phyloP scores from a whole-genome alignment of 2,888 invertebrate species.

The Caenorhabditis sp. region DNA sequence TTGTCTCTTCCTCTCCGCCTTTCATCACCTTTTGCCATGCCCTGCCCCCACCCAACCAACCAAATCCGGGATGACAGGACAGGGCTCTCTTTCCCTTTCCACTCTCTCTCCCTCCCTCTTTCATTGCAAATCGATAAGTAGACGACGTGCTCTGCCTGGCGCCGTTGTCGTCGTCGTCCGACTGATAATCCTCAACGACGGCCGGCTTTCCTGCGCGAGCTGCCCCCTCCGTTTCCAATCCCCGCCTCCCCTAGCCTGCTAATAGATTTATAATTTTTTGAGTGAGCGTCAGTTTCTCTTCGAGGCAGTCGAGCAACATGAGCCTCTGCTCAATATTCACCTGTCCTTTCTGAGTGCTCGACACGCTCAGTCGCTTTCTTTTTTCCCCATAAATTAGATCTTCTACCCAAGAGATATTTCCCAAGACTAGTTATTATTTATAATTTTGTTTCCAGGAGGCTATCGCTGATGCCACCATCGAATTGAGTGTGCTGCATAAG shows the following conservation, averaged over 20 bases:
- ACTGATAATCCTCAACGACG: constrained; percentile 42
- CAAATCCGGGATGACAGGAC: constrained; percentile 33
- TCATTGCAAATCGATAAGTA: constrained; percentile 44
- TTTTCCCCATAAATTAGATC: constrained; percentile 1
- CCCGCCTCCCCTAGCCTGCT: constrained; percentile 28
- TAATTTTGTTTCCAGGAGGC: constrained; percentile 61
- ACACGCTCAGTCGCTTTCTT: constrained; percentile 5
- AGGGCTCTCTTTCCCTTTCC: constrained; percentile 17
- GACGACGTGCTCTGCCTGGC: constrained; percentile 22
- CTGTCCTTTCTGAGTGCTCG: constrained; percentile 21
- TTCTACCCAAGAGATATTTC: too few relatives aligned
- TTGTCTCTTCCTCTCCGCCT: constrained; percentile 6
- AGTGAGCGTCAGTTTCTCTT: constrained; percentile 5
- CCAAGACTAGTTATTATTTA: too few relatives aligned
- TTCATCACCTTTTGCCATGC: constrained; percentile 8
- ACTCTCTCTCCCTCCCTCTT: constrained; percentile 14
- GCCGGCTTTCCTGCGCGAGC: constrained; percentile 35
- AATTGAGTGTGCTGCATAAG: constrained; percentile 64
- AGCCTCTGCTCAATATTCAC: constrained; percentile 27
- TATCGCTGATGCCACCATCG: constrained; percentile 67
- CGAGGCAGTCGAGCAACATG: too few relatives aligned
- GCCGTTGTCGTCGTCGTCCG: constrained; percentile 29
- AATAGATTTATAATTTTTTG: constrained; percentile 54
- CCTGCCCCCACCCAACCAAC: too few relatives aligned
- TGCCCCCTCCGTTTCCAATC: constrained; percentile 36